These are phyloP conservation scores for Myxocyprinus asiaticus DNA, from an alignment of 2,113 vertebrate genomes.

Conservation along the genomic window DNA sequence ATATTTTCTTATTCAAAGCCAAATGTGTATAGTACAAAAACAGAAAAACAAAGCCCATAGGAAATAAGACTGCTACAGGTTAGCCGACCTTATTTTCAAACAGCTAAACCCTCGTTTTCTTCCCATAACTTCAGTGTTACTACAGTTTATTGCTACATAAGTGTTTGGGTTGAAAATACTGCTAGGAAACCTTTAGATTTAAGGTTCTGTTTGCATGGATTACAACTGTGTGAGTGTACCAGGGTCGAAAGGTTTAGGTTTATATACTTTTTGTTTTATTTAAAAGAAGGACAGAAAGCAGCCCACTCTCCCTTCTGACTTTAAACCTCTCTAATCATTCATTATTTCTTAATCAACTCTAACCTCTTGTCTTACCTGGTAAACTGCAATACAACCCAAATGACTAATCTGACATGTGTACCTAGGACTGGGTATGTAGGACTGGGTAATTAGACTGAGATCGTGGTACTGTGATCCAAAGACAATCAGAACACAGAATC, in stretches of 20 bases:
- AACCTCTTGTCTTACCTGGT: slow-evolving; percentile 39
- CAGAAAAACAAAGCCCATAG: slow-evolving; percentile 12
- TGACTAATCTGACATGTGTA: slow-evolving; percentile 21
- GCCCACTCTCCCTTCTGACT: slow-evolving; percentile 16
- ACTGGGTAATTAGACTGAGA: slow-evolving; percentile 41
- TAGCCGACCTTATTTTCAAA: slow-evolving; percentile 59
- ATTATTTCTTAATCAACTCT: slow-evolving; percentile 39
- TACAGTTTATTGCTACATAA: slow-evolving; percentile 41
- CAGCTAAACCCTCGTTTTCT: background rate
- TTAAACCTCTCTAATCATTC: slow-evolving; percentile 20
- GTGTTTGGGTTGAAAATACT: slow-evolving; percentile 44
- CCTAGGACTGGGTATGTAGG: slow-evolving; percentile 29
- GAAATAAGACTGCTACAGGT: slow-evolving; percentile 52
- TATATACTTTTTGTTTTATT: background rate
- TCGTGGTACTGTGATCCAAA: slow-evolving; percentile 46
- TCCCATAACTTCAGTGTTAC: slow-evolving; percentile 40
- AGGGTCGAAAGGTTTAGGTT: slow-evolving; percentile 29
- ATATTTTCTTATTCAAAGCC: slow-evolving; percentile 56
- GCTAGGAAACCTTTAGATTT: slow-evolving; percentile 43
- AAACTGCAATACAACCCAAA: slow-evolving; percentile 45
- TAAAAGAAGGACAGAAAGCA: slow-evolving; percentile 16
- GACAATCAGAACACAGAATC: slow-evolving; percentile 44
- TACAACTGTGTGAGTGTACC: slow-evolving; percentile 35
- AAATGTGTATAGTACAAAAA: slow-evolving; percentile 46
- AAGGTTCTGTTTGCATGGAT: slow-evolving; percentile 40